phyloP scores from a whole-genome alignment of 2,113 vertebrate genomes.

The Silurus glanis region DNA sequence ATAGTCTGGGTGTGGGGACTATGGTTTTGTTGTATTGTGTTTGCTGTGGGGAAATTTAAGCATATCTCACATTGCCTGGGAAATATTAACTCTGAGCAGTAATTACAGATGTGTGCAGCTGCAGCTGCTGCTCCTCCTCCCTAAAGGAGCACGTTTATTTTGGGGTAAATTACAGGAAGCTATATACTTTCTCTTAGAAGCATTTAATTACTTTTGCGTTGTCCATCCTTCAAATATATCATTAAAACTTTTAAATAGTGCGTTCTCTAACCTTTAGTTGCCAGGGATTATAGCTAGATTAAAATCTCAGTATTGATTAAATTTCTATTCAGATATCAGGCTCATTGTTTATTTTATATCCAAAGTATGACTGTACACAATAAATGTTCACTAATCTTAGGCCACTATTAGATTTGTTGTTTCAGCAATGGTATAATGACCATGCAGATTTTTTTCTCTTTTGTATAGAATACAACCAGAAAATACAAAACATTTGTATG shows the following conservation, averaged over 20 bases:
- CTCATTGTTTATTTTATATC: too few relatives aligned
- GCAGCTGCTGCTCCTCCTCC: neutral
- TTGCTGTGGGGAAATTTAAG: neutral
- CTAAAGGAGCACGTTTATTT: neutral
- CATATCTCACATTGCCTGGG: neutral
- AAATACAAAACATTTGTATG: too few relatives aligned
- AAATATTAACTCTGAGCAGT: conserved; percentile 34
- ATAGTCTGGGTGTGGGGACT: neutral
- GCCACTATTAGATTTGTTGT: too few relatives aligned
- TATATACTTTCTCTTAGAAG: neutral
- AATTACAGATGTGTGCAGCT: conserved; percentile 25
- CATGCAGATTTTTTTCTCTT: too few relatives aligned
- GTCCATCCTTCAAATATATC: neutral
- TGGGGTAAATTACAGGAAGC: neutral
- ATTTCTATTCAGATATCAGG: neutral
- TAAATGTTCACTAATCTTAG: too few relatives aligned
- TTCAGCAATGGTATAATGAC: too few relatives aligned
- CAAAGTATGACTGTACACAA: too few relatives aligned
- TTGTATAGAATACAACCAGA: too few relatives aligned
- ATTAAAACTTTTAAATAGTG: neutral
- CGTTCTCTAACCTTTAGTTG: neutral
- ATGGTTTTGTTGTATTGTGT: neutral
- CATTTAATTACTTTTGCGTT: neutral
- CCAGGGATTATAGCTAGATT: neutral
- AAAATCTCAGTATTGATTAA: neutral